Evolutionary conservation across 1,140 invertebrate species (phyloP), one percentile per base, ranked within the genome.

Genomic region (Pseudomyrmex flavicornis): DNA sequence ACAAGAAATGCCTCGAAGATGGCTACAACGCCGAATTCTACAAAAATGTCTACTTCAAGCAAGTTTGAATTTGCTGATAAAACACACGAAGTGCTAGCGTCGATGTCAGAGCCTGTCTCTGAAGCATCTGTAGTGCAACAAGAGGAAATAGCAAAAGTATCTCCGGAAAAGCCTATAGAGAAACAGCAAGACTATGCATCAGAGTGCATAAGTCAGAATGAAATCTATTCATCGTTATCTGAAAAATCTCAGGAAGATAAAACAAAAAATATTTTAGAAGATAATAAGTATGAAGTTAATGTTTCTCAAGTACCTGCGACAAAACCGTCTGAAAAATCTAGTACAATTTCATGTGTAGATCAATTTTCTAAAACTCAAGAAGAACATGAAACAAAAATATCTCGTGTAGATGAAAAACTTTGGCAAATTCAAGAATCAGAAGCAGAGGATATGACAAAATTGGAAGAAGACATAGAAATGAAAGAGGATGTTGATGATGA

Each of bases 11-110:
- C 86, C 35, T 56, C 80, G 0, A 82, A 84, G 85, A 17, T 85
- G 2, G 48, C 87, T n/a, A 85, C 72, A 20, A 82, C 85, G 46
- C 44, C 88, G 13, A 72, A 89, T 44, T 88, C 86, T 46, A 82
- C 86, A n/a, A 90, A 91, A 12, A 86, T 89, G 52, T 86, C 90
- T 13, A 87, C 92, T 59, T 85, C 90, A 2, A 86, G 90, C 8
- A 91, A 91, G 59, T 72, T 66, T 56, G 84, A 91, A 35, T 76
- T 88, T 8, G 65, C 69, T 35, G 91, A 93, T 35, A 88, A 77
- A 70, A 12, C 48, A 35, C 85, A 77, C 26, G 91, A 90, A 65
- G 13, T 79, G 9, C 74, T 82, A 15, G 63, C 86, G 4, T 61
- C 85, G 8, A 44, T 83, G 63, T 82, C 89, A 17, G 88, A 91